These are phyloP conservation scores for Lysandra bellargus DNA, from an alignment of 2,888 invertebrate genomes.

Conservation along the genomic window DNA sequence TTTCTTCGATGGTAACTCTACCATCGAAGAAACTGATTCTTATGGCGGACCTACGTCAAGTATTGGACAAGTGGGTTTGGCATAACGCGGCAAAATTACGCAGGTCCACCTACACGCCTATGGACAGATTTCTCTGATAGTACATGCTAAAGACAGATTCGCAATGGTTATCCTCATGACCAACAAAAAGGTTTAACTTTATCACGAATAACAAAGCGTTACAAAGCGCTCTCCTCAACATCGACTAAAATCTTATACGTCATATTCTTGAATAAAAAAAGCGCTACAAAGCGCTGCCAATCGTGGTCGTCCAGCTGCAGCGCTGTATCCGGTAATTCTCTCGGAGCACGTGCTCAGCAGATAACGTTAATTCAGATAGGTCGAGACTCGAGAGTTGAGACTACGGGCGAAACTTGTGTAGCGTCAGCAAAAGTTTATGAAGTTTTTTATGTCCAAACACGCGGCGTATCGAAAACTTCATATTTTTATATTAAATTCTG, in stretches of 20 bases:
- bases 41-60: too few relatives aligned
- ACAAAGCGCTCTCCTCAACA: neutral
- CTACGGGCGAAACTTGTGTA: conserved; percentile 14
- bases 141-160: too few relatives aligned
- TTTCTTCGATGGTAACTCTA: too few relatives aligned
- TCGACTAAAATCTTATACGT: too few relatives aligned
- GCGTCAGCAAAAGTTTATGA: neutral
- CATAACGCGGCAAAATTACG: too few relatives aligned
- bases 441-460: neutral
- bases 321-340: conserved; percentile 20
- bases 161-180: too few relatives aligned
- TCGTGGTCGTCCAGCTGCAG: neutral
- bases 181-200: neutral
- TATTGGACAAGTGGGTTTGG: too few relatives aligned
- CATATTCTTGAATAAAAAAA: neutral
- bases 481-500: too few relatives aligned
- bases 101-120: too few relatives aligned
- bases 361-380: conserved; percentile 23
- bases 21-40: too few relatives aligned
- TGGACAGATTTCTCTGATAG: too few relatives aligned
- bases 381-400: neutral
- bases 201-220: neutral
- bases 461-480: too few relatives aligned
- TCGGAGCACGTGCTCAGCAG: conserved; percentile 26
- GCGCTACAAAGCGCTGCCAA: conserved; percentile 2